Evolutionary conservation across 2,797 vertebrate species (phyloP).

Genomic region (Urosaurus nigricauda): DNA sequence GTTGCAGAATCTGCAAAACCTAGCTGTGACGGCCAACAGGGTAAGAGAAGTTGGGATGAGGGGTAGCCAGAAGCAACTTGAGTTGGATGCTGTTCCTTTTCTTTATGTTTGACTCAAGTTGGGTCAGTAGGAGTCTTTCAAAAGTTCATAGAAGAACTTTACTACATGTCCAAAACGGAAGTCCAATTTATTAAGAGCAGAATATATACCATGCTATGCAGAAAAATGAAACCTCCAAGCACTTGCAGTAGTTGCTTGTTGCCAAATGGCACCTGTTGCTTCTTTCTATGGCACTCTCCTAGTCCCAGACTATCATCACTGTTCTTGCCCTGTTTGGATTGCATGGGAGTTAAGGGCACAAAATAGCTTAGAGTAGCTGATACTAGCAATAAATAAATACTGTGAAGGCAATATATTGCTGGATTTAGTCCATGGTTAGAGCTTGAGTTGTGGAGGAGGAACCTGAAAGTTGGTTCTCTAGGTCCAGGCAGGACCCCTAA

Average conservation of each 20-base stretch:
- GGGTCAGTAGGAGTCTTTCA: background rate
- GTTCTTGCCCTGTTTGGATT: background rate
- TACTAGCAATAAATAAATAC: background rate
- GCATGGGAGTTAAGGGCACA: background rate
- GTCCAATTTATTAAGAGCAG: background rate
- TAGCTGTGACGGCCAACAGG: conserved; percentile 94
- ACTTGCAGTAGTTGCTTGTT: background rate
- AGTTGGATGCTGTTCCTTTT: too few relatives aligned
- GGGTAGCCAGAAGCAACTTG: background rate
- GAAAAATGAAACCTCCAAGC: background rate
- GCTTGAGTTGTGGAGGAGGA: background rate
- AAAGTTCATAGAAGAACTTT: background rate
- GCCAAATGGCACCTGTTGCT: background rate
- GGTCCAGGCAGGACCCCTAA: background rate
- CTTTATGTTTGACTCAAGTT: too few relatives aligned
- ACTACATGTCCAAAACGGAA: background rate
- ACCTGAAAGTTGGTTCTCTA: background rate
- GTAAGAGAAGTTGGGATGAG: conserved; percentile 78
- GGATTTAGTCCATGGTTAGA: background rate
- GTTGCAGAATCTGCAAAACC: conserved; percentile 94
- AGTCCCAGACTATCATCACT: background rate
- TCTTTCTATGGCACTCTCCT: background rate
- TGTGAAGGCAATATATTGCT: background rate
- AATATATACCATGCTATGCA: background rate
- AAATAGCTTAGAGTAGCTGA: background rate